phyloP scores from a whole-genome alignment of 2,888 invertebrate species.

The Ectemnius cavifrons region DNA sequence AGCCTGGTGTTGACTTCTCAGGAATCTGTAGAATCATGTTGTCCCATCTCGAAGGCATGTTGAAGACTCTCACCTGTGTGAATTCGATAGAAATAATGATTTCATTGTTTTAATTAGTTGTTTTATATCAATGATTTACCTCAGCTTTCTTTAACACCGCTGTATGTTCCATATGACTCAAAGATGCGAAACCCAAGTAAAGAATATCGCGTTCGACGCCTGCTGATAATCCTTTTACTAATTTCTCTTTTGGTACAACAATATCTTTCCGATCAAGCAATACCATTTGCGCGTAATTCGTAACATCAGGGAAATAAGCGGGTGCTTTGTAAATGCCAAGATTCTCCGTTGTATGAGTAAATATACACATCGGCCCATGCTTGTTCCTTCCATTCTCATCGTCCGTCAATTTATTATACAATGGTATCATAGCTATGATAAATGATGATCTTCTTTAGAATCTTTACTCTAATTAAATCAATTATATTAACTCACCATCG shows the following conservation, averaged over 20 bases:
- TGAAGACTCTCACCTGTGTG: constrained; percentile 94
- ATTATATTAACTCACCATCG: constrained; percentile 57
- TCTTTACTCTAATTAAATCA: background rate
- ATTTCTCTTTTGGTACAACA: constrained; percentile 80
- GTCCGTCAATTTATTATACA: constrained; percentile 82
- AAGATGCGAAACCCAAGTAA: constrained; percentile 95
- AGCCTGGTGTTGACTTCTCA: constrained; percentile 76
- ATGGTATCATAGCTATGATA: constrained; percentile 84
- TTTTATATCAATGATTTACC: no score
- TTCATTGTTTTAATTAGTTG: no score
- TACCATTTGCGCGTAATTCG: constrained; percentile 81
- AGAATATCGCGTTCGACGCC: constrained; percentile 84
- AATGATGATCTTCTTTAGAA: background rate
- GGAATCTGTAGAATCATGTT: constrained; percentile 89
- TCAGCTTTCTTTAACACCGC: constrained; percentile 78
- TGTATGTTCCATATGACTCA: constrained; percentile 89
- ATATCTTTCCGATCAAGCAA: constrained; percentile 81
- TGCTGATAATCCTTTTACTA: constrained; percentile 86
- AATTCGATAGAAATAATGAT: no score
- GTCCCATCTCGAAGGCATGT: constrained; percentile 88
- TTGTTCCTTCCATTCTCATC: constrained; percentile 88
- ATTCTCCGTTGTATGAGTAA: constrained; percentile 82
- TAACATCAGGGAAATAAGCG: constrained; percentile 81
- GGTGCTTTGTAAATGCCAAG: constrained; percentile 82
- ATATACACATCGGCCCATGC: constrained; percentile 93